Conservation (phyloP, 2,888 invertebrate genomes). For the Pseudococcus jackbeardsleyi region DNA sequence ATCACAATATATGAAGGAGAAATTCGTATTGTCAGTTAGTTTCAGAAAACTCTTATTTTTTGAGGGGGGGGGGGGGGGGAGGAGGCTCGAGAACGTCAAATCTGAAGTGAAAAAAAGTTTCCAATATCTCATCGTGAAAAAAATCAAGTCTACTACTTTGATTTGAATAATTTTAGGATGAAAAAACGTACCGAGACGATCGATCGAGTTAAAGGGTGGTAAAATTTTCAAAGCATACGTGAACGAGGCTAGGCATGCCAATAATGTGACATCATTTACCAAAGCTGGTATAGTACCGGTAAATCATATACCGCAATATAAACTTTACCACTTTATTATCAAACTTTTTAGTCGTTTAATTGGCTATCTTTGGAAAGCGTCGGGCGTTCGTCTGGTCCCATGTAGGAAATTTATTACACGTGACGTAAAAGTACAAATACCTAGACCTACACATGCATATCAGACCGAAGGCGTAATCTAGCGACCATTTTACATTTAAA, state of each 20-base stretch:
- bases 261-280: slow-evolving; percentile 34
- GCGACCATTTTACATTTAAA: background rate
- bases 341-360: slow-evolving; percentile 50
- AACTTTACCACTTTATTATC: slow-evolving; percentile 50
- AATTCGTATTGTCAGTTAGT: background rate
- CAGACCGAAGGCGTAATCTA: background rate
- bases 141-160: background rate
- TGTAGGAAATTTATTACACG: slow-evolving; percentile 33
- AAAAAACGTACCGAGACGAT: too few relatives aligned
- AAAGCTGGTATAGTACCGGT: background rate
- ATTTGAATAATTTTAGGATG: background rate
- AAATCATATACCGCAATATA: slow-evolving; percentile 38
- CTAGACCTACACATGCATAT: background rate
- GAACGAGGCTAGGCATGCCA: slow-evolving; percentile 21
- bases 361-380: slow-evolving; percentile 3
- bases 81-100: too few relatives aligned
- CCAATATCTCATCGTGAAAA: too few relatives aligned
- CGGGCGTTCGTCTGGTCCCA: background rate
- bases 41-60: background rate
- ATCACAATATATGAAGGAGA: background rate
- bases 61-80: background rate
- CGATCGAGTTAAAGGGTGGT: background rate
- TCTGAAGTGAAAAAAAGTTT: too few relatives aligned
- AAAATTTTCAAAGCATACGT: background rate
- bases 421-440: background rate